These are phyloP conservation scores for Neoniphon sammara DNA, from an alignment of 2,797 vertebrate genomes.

Conservation along the genomic window DNA sequence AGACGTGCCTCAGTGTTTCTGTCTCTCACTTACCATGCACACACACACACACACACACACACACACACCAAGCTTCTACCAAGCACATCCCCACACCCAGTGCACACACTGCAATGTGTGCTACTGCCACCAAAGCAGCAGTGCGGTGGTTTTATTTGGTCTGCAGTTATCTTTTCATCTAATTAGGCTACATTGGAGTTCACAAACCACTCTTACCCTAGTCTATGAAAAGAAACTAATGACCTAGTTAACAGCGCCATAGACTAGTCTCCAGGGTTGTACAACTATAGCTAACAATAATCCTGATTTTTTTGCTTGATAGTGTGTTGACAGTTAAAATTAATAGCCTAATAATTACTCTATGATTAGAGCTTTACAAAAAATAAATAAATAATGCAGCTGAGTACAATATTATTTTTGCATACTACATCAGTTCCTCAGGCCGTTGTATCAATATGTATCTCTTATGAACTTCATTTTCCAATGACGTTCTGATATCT, in stretches of 20 bases:
- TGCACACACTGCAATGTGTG: background rate
- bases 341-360: background rate
- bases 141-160: constrained; percentile 39
- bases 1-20: background rate
- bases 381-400: no score
- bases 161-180: constrained; percentile 40
- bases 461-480: no score
- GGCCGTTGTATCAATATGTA: no score
- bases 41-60: constrained; percentile 3
- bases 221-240: constrained; percentile 71
- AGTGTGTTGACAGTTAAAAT: background rate
- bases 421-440: no score
- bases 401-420: no score
- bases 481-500: no score
- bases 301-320: constrained; percentile 22
- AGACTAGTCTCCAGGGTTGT: constrained; percentile 58
- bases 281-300: constrained; percentile 44
- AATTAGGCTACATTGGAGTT: constrained; percentile 66
- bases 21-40: constrained; percentile 16
- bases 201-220: constrained; percentile 40
- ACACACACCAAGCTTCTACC: constrained; percentile 2
- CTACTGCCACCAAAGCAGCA: background rate
- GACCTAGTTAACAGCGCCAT: constrained; percentile 67
- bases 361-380: no score
- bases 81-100: background rate